Evolutionary conservation across 2,113 vertebrate species (phyloP).

Genomic region (Aix galericulata): DNA sequence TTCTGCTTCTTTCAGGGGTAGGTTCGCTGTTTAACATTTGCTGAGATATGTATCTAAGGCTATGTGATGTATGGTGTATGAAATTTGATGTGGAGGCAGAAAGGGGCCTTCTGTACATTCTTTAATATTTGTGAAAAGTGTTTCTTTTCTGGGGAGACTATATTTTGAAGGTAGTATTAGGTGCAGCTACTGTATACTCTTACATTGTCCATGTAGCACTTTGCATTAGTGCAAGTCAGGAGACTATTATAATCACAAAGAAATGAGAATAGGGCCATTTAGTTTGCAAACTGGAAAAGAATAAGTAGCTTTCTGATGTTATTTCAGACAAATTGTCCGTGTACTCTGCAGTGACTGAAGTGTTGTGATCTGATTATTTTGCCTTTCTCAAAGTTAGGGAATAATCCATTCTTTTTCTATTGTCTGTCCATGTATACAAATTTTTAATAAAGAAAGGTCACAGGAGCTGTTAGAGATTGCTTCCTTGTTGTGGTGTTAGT

Average conservation of each 20-base stretch:
- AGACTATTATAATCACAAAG: neutral
- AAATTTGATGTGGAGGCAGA: neutral
- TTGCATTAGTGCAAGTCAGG: neutral
- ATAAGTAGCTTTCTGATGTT: neutral
- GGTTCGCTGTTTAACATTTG: neutral
- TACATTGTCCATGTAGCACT: neutral
- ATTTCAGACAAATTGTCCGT: neutral
- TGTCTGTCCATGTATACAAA: neutral
- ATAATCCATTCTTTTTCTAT: neutral
- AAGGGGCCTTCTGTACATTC: neutral
- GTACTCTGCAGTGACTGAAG: rapidly evolving
- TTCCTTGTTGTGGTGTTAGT: neutral
- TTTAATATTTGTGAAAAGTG: neutral
- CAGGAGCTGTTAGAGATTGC: neutral
- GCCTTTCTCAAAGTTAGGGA: neutral
- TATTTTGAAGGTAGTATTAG: neutral
- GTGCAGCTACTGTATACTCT: neutral
- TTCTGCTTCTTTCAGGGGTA: neutral
- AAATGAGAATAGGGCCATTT: neutral
- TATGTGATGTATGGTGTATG: neutral
- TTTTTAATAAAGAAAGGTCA: neutral
- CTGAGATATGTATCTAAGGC: neutral
- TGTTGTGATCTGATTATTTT: neutral
- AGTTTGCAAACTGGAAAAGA: neutral
- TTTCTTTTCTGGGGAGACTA: neutral